phyloP scores from a whole-genome alignment of 2,113 vertebrate species.

The Motacilla tschutschensis region DNA sequence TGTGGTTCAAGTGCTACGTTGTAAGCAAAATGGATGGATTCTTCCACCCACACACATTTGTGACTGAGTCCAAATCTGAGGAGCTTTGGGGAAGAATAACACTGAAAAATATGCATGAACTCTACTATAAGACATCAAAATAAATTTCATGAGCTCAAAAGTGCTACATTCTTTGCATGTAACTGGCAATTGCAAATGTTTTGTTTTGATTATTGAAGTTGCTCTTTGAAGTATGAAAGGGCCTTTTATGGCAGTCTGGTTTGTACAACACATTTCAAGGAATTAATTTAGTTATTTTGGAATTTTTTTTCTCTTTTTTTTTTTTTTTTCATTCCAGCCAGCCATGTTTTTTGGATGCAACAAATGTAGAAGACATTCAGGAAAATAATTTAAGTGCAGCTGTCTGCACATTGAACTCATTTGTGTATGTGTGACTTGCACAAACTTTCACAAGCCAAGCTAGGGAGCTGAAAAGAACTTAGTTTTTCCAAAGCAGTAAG shows the following conservation, averaged over 20 bases:
- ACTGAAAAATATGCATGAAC: background rate
- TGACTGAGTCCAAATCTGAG: background rate
- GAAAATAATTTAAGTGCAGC: background rate
- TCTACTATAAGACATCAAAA: background rate
- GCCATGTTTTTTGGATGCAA: background rate
- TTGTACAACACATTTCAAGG: background rate
- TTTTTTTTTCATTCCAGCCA: background rate
- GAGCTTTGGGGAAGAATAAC: background rate
- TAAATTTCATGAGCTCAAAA: background rate
- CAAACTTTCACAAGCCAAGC: background rate
- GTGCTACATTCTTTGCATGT: background rate
- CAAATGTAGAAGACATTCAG: background rate
- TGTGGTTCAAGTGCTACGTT: background rate
- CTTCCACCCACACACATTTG: background rate
- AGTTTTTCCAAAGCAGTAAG: background rate
- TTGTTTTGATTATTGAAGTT: constrained; percentile 33
- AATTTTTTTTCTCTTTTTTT: background rate
- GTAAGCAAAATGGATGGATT: background rate
- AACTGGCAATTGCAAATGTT: constrained; percentile 8
- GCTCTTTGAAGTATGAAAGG: constrained; percentile 25
- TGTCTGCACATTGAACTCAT: background rate
- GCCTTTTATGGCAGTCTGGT: constrained; percentile 26
- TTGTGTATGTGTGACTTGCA: background rate
- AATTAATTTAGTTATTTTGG: constrained; percentile 9
- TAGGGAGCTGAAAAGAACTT: background rate